Percentiles rank a stretch among this genome's conserved stretches.
Evolutionary conservation across 2,113 vertebrate genomes (phyloP).

Genomic region (Tupaia tana): DNA sequence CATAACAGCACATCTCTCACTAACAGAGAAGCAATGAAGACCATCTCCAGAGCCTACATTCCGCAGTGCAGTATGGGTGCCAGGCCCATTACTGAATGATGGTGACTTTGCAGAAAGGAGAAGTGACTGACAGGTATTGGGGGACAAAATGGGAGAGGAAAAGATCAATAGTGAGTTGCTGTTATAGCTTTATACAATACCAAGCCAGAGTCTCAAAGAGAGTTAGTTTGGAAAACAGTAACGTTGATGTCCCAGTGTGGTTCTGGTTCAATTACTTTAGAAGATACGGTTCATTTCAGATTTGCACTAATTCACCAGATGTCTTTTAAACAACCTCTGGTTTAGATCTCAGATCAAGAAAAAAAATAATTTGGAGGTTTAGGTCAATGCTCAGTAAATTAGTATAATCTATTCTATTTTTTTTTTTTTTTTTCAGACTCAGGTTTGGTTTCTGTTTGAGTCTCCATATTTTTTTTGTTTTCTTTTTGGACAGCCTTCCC

Average conservation of each 20-base stretch:
- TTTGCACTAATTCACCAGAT: constrained; percentile 54
- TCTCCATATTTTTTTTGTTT: not conserved
- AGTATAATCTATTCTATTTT: not conserved
- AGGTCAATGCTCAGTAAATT: constrained; percentile 52
- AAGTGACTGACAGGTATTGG: not conserved
- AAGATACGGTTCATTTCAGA: constrained; percentile 68
- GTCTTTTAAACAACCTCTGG: constrained; percentile 69
- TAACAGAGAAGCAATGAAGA: not conserved
- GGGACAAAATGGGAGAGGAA: not conserved
- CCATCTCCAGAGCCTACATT: not conserved
- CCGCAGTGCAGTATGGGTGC: not conserved
- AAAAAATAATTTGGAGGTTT: constrained; percentile 60
- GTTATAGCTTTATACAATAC: not conserved
- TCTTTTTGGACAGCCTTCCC: constrained; percentile 9
- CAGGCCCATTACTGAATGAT: rapidly evolving
- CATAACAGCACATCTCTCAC: not conserved
- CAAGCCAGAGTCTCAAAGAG: not conserved
- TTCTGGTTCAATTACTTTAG: constrained; percentile 62
- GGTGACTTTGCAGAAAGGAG: not conserved
- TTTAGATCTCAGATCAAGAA: constrained; percentile 65
- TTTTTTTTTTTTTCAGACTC: not conserved
- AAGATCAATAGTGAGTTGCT: not conserved
- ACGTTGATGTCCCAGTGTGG: constrained; percentile 44
- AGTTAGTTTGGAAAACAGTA: constrained; percentile 50
- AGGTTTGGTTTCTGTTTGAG: constrained; percentile 24